These are phyloP conservation scores for Archocentrus centrarchus DNA, from an alignment of 2,113 vertebrate species.

Conservation along the genomic window DNA sequence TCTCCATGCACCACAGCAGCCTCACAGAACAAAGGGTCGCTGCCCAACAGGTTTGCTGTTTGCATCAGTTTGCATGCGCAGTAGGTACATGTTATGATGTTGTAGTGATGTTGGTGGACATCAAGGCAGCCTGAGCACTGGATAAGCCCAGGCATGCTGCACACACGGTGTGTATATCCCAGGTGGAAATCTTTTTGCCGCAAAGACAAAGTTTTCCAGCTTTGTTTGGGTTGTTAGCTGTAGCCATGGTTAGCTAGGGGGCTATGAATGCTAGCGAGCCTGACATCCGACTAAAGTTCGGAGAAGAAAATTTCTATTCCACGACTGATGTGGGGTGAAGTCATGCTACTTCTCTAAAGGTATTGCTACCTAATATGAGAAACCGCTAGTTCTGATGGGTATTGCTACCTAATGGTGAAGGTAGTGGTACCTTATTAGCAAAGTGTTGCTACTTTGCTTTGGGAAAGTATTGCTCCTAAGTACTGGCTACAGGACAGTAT, in stretches of 20 bases:
- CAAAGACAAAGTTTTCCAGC: accelerated
- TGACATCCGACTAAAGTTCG: too few relatives aligned
- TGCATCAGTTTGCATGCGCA: too few relatives aligned
- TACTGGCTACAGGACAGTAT: not conserved
- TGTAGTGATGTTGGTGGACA: accelerated
- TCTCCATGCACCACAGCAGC: too few relatives aligned
- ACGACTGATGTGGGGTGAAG: not conserved
- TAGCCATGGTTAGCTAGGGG: not conserved
- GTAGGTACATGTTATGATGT: too few relatives aligned
- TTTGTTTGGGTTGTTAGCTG: not conserved
- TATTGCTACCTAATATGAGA: too few relatives aligned
- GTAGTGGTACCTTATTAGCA: not conserved
- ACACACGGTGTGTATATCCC: not conserved
- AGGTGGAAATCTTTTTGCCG: not conserved
- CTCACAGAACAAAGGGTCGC: too few relatives aligned
- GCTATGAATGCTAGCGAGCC: not conserved
- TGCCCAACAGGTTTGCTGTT: too few relatives aligned
- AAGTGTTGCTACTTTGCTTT: not conserved
- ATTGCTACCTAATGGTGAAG: not conserved
- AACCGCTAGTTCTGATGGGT: too few relatives aligned
- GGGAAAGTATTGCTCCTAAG: not conserved
- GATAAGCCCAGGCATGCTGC: accelerated
- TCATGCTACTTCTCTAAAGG: not conserved
- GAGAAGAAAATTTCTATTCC: too few relatives aligned
- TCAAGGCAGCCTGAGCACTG: accelerated